Conservation (phyloP, 2,888 invertebrate genomes). For the Caenorhabditis imperialis region DNA sequence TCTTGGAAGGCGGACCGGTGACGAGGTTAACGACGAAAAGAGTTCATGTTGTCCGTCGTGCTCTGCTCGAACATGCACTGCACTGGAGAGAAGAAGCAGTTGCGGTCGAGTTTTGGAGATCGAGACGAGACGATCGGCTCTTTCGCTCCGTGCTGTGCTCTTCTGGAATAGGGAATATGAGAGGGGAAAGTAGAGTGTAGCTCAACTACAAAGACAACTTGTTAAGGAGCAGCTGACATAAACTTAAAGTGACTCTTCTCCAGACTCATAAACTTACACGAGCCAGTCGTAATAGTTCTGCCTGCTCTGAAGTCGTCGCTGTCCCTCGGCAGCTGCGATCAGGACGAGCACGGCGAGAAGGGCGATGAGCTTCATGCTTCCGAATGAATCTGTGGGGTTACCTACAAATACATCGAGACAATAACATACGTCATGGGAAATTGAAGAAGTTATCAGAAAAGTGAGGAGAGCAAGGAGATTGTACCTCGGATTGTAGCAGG, state of each 20-base stretch:
- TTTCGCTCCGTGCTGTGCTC: conserved; percentile 36
- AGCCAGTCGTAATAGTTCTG: conserved; percentile 37
- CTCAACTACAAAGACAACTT: too few relatives aligned
- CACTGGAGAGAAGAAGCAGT: conserved; percentile 55
- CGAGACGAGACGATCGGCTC: conserved; percentile 48
- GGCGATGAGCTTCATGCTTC: conserved; percentile 7
- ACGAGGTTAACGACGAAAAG: conserved; percentile 44
- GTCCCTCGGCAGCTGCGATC: conserved; percentile 1
- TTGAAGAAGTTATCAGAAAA: neutral
- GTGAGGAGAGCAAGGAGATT: neutral
- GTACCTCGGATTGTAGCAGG: too few relatives aligned
- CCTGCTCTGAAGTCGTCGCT: conserved; percentile 26
- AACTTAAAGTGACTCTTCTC: too few relatives aligned
- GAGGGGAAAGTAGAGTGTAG: too few relatives aligned
- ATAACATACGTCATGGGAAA: neutral
- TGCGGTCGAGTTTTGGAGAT: conserved; percentile 44
- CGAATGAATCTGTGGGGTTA: conserved; percentile 1
- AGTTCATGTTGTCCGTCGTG: conserved; percentile 25
- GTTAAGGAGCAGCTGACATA: too few relatives aligned
- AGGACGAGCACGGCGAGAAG: conserved; percentile 13
- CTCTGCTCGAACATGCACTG: conserved; percentile 50
- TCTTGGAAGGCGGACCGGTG: conserved; percentile 29
- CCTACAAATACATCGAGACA: too few relatives aligned
- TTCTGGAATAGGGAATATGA: conserved; percentile 16
- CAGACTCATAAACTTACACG: conserved; percentile 23